Base-by-base conservation (phyloP, 2,797 vertebrate genomes). In the Discoglossus pictus region DNA sequence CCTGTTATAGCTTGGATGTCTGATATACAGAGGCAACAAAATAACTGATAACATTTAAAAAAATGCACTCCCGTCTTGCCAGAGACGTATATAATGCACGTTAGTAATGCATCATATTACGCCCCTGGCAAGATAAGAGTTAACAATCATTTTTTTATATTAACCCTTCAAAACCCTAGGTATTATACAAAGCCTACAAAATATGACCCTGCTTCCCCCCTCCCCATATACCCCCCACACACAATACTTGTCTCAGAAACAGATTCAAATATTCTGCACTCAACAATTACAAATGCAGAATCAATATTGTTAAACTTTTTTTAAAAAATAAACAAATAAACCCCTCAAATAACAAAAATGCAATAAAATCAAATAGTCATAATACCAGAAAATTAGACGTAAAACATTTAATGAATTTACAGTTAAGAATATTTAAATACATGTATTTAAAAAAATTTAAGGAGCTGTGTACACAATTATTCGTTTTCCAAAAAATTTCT, bases 401-500 rank as follows among this genome's bases (percentile, higher is more conserved):
- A 86, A 89, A 87, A 90, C 87, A 90, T 84, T 87, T 82, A 85
- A 87, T 86, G 87, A 87, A 89, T 90, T 89, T 90, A 89, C 84
- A 90, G 84, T 89, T 87, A 89, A 84, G 89, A 89, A 89, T 88
- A 89, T 86, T 90, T 90, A 90, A 90, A 90, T 90, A 90, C 87
- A 71, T 88, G 87, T 75, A 73, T 72, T 84, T 82, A 80, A 84
- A 88, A 83, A 73, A 4, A 60, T 82, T 80, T 75, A 61, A 62
- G 70, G 65, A 63, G 25, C 24, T 63, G 68, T 71, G 44, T 71
- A 71, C 68, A 63, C 15, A 48, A 34, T 23, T 31, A 31, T 31
- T 31, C 8, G 27, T 56, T 64, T 59, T 70, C 73, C 34, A 27
- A 44, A 15, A 44, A 40, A 12, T 12, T 69, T 76, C 83, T 79